Base-by-base conservation (phyloP, 2,888 invertebrate genomes). In the Timandra comae region DNA sequence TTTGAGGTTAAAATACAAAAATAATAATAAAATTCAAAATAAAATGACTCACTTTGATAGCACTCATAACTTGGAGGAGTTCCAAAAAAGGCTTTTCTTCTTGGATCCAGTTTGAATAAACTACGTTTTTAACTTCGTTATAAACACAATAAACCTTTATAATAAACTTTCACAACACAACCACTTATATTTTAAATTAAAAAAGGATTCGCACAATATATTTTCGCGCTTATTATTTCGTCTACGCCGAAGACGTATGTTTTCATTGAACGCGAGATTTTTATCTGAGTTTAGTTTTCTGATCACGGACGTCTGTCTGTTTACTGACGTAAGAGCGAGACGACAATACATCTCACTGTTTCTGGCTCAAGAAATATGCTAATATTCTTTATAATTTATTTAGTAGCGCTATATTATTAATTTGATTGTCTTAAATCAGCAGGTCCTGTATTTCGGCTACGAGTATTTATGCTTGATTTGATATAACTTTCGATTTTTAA, bases 251-350 rank as follows among this genome's bases (percentile, higher is more conserved):
- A 44, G 22, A 54, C 57, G 50, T 48, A 42, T 45, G 40, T 45
- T 52, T 49, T 45, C 48, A 61, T 53, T 62, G 51, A 56, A 60
- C 52, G 47, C 43, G 44, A 63, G 77, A 75, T 77, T 67, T 49
- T 49, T 56, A 71, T 75, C 67, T 66, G 38, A 38, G 55, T 61
- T 75, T 67, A 42, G 52, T 47, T 72, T 78, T 70, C 79, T 52
- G 61, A 70, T 72, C 80, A 79, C 77, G 79, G 58, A 50, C 61
- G 38, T 48, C 55, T 58, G 43, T 20, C 63, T 67, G 73, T 65
- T 61, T 61, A 45, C 50, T 5, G 9, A 11, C 7, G 24, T 10
- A 11, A 1, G 24, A 24, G 24, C 11, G 24, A 24, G 24, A 24
- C 9, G 2, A 10, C 24, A 10, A 24, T 24, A 24, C 7, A 36